These are phyloP conservation scores for Crotophaga sulcirostris DNA, from an alignment of 2,113 vertebrate species.

Conservation along the genomic window DNA sequence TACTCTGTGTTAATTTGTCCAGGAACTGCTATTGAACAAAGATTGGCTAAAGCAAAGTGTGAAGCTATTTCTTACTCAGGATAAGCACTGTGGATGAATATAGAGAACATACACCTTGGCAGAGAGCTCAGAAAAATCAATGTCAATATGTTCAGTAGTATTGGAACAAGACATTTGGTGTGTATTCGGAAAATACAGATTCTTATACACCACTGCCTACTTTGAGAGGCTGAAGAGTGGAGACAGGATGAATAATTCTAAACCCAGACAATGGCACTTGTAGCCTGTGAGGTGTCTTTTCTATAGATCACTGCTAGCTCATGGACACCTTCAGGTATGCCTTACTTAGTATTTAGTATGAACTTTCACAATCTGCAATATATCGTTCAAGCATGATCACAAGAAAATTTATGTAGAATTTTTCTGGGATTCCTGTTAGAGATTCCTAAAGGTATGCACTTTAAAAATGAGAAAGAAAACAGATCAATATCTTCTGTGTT, in stretches of 20 bases:
- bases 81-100: not conserved
- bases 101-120: not conserved
- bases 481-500: not conserved
- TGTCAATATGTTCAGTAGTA: not conserved
- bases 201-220: not conserved
- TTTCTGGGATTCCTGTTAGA: not conserved
- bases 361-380: not conserved
- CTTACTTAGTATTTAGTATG: not conserved
- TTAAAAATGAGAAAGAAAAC: not conserved
- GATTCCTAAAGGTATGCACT: not conserved
- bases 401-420: not conserved
- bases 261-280: not conserved
- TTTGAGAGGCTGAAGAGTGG: not conserved
- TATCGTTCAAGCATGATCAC: not conserved
- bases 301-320: not conserved
- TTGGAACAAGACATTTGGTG: not conserved
- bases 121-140: not conserved
- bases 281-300: not conserved
- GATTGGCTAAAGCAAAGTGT: not conserved
- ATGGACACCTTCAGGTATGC: not conserved
- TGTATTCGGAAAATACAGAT: not conserved
- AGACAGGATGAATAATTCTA: not conserved
- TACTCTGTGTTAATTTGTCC: not conserved
- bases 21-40: not conserved
- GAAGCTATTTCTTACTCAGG: not conserved